These are phyloP conservation scores for Gambusia affinis DNA, from an alignment of 2,113 vertebrate genomes.

Conservation along the genomic window DNA sequence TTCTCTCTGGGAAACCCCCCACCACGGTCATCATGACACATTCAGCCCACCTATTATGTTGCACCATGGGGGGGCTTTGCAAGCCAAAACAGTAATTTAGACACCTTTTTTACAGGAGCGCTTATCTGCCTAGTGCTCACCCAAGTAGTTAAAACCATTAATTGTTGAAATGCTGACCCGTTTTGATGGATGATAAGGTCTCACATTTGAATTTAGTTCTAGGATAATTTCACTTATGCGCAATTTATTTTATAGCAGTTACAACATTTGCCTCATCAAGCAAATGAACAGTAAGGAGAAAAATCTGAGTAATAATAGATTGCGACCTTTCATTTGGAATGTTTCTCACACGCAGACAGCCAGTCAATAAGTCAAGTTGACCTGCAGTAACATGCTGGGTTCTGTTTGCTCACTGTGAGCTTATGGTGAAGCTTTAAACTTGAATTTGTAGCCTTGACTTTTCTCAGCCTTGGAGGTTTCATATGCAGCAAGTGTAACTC, in stretches of 20 bases:
- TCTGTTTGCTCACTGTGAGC: conserved; percentile 32
- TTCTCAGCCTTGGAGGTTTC: conserved; percentile 49
- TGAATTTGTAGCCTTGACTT: conserved; percentile 59
- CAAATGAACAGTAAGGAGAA: too few relatives aligned
- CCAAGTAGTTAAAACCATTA: conserved; percentile 40
- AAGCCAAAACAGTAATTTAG: conserved; percentile 67
- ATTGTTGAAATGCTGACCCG: not conserved
- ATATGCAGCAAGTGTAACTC: conserved; percentile 63
- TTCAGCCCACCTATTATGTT: conserved; percentile 57
- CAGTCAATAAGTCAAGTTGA: conserved; percentile 18
- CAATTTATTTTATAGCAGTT: not conserved
- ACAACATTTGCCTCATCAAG: too few relatives aligned
- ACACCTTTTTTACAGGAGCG: conserved; percentile 38
- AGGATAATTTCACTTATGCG: not conserved
- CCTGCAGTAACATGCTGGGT: conserved; percentile 34
- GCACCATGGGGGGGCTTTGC: conserved; percentile 41
- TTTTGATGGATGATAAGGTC: conserved; percentile 10
- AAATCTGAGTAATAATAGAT: too few relatives aligned
- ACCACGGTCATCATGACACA: conserved; percentile 50
- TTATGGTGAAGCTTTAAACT: conserved; percentile 33
- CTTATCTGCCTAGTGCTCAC: conserved; percentile 49
- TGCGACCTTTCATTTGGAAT: not conserved
- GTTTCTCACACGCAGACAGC: conserved; percentile 6
- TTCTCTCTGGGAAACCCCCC: conserved; percentile 64
- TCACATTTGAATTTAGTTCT: conserved; percentile 5